Base-by-base conservation (phyloP, 2,113 vertebrate species). In the Corythornis vintsioides region DNA sequence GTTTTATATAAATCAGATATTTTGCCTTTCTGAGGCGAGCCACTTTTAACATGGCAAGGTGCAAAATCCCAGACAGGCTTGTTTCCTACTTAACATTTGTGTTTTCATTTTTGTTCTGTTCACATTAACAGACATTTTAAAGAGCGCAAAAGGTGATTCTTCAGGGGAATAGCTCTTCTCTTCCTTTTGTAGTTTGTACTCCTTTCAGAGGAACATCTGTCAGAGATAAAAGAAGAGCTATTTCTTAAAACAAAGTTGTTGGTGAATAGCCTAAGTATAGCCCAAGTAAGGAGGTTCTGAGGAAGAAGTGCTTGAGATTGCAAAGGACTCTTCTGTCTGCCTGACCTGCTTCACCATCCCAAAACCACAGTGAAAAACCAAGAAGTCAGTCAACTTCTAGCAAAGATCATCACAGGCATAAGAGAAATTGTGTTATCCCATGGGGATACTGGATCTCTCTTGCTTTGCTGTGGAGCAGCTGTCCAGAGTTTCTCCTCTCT, bases 151-250 rank as follows among this genome's bases (percentile, higher is more conserved):
- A 83, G 33, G 69, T 83, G 88, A 53, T 56, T 77, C 64, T 76
- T 91, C 90, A 86, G 13, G 29, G 78, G 47, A 35, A 35, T n/a
- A 83, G 52, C 56, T 90, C 74, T 91, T 71, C 64, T 83, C 40
- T 80, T 80, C 67, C 64, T 92, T 92, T 92, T 83, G 60, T 86
- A 48, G 31, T 25, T 93, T 80, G 83, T 71, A 53, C 73, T 77
- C 72, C 88, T n/a, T 88, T 75, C 85, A 90, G 40, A 80, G 38
- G 17, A 95, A 77, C 64, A 56, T 88, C 88, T 80, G 72, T 70
- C 72, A 67, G 52, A 77, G n/a, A n/a, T n/a, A 77, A 90, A 95
- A 95, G 42, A 80, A 33, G 43, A 83, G 65, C 22, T 80, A 21
- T 77, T 86, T 73, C 77, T 87, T 50, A 72, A 38, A 67, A 40